These are phyloP conservation scores for Volucella inflata DNA, from an alignment of 2,888 invertebrate species.

Conservation along the genomic window DNA sequence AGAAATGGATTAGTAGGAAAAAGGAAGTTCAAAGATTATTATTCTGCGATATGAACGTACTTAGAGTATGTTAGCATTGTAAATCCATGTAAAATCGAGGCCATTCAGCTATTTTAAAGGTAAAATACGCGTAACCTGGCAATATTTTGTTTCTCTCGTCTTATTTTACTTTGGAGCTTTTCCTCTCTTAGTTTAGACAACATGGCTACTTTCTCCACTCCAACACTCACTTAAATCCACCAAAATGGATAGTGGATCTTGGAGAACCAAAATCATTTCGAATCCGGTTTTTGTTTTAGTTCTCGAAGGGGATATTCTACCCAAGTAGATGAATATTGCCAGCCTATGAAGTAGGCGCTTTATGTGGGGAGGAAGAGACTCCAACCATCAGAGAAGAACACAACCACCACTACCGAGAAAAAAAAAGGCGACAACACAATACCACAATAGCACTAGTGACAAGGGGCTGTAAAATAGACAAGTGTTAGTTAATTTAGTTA, in stretches of 20 bases:
- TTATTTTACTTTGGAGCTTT: constrained; percentile 66
- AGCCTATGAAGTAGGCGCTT: constrained; percentile 10
- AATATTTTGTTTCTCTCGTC: constrained; percentile 42
- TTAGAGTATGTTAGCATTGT: too few species aligned
- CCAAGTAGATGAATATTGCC: constrained; percentile 53
- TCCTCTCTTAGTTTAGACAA: constrained; percentile 39
- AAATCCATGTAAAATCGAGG: too few species aligned
- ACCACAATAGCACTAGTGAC: constrained; percentile 18
- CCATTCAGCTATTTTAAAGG: not conserved
- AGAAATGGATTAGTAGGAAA: too few species aligned
- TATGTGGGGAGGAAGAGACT: constrained; percentile 33
- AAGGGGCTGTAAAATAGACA: constrained; percentile 70
- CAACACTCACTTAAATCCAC: constrained; percentile 5
- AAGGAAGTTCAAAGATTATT: too few species aligned
- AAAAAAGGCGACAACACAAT: not conserved
- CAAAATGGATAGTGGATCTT: not conserved
- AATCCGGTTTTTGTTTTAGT: constrained; percentile 66
- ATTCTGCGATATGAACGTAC: too few species aligned
- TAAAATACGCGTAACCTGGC: constrained; percentile 27
- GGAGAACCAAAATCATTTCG: constrained; percentile 30
- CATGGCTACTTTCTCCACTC: constrained; percentile 54
- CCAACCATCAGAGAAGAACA: constrained; percentile 16
- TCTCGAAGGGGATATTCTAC: constrained; percentile 69
- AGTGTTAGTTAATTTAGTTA: constrained; percentile 56
- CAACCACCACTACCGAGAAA: constrained; percentile 20